Percentiles rank a stretch among this genome's conserved stretches.
phyloP scores from a whole-genome alignment of 1,140 invertebrate genomes.

The Papilio glaucus region DNA sequence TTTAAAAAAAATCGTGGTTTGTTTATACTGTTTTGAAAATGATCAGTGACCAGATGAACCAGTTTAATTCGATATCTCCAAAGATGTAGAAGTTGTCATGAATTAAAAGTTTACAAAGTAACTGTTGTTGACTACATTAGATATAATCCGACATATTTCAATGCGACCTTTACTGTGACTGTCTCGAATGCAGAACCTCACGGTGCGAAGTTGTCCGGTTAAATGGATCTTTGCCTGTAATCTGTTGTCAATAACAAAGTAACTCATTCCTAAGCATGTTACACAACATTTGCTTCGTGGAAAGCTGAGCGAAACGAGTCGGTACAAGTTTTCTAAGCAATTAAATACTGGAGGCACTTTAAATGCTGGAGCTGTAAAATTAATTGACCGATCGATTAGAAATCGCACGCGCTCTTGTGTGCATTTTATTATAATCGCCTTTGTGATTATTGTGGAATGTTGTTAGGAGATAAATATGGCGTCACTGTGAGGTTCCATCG shows the following conservation, averaged over 20 bases:
- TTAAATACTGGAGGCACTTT: conserved; percentile 12
- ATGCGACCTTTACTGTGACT: too few species aligned
- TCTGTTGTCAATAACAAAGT: conserved; percentile 32
- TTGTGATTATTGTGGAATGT: conserved; percentile 16
- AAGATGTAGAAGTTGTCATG: too few species aligned
- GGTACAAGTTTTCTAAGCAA: conserved; percentile 33
- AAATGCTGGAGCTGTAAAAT: conserved; percentile 32
- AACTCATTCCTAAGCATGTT: conserved; percentile 23
- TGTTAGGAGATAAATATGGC: not conserved
- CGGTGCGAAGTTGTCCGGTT: not conserved
- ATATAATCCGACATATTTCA: too few species aligned
- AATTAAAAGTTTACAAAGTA: too few species aligned
- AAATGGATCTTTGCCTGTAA: conserved; percentile 6
- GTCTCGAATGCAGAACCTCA: too few species aligned
- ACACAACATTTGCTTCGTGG: conserved; percentile 23
- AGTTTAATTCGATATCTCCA: too few species aligned
- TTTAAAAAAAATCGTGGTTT: too few species aligned
- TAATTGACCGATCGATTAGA: conserved; percentile 29
- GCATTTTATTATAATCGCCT: conserved; percentile 2
- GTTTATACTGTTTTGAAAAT: too few species aligned
- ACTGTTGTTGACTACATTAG: too few species aligned
- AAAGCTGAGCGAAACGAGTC: conserved; percentile 23
- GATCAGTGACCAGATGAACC: too few species aligned
- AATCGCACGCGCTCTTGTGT: conserved; percentile 28
- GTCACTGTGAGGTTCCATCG: not conserved